Evolutionary conservation across 2,113 vertebrate genomes (phyloP), one percentile per base, ranked within the genome.

Genomic region (Stegastes partitus): DNA sequence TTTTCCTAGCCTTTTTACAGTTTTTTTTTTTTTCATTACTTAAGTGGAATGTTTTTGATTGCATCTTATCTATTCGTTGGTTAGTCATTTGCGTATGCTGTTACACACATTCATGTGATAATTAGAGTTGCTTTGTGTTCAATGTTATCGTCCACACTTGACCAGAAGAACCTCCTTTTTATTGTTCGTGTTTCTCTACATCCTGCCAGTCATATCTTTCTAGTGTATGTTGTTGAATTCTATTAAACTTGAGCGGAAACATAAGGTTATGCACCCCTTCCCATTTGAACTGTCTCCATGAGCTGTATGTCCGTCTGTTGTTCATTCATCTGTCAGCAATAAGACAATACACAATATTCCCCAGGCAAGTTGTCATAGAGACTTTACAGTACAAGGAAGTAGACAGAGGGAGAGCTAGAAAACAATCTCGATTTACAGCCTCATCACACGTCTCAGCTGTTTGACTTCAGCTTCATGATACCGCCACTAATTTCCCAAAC

Each of bases 341-440:
- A 77, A 82, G 84, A 91, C 82, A 84, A 85, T 83, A 73, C 68
- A 71, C 66, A 1, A 21, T 73, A 68, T 86, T 84, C 87, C 75
- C 19, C 63, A 86, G 82, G 83, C 87, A 84, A 86, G 83, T 87
- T 89, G 86, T 88, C 86, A 87, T 83, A 79, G 88, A 62, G 86
- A 81, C 56, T 58, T 73, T 75, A 9, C 39, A 57, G 62, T 47
- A 62, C 47, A 66, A 72, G 26, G 39, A 45, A 83, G 39, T 22
- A 22, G 56, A 63, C 6, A 45, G 64, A 57, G 69, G 47, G 39
- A 26, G 58, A 19, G 58, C 51, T 0, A 26, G 47, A 54, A 19
- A 74, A n/a, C 14, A 26, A 51, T 64, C 31, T 54, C 15, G 23
- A 22, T 10, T n/a, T 28, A 3, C 18, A 34, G 15, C 42, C 26